A percentile compares a stretch with the other conserved stretches of the same genome.
Evolutionary conservation across 2,113 vertebrate genomes (phyloP).

Genomic region (Phocoena sinus): DNA sequence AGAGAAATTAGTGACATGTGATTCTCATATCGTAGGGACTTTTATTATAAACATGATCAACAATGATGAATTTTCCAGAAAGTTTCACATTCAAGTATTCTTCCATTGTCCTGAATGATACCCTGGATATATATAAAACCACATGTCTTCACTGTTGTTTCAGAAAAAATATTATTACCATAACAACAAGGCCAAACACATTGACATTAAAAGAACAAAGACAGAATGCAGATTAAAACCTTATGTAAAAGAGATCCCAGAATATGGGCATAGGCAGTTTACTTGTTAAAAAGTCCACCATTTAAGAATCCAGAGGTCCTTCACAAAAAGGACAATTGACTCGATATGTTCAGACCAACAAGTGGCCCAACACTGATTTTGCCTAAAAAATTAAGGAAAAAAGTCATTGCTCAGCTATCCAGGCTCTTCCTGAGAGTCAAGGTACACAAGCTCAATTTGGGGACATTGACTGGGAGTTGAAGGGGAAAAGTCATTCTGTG

Average conservation of each 20-base stretch:
- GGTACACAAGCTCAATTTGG: not conserved
- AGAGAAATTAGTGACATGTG: not conserved
- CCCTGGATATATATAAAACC: not conserved
- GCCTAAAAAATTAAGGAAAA: not conserved
- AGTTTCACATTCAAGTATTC: not conserved
- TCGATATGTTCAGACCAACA: not conserved
- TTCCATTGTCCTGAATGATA: not conserved
- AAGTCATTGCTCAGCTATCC: not conserved
- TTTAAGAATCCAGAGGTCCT: not conserved
- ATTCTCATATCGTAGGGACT: not conserved
- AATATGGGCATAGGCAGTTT: not conserved
- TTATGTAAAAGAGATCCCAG: not conserved
- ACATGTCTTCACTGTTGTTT: not conserved
- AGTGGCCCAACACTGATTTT: not conserved
- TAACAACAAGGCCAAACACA: conserved; percentile 29
- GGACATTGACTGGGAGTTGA: not conserved
- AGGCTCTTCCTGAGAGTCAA: not conserved
- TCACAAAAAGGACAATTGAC: not conserved
- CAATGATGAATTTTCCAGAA: conserved; percentile 26
- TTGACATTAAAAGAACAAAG: conserved; percentile 33
- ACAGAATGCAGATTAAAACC: conserved; percentile 37
- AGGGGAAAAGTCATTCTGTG: not conserved
- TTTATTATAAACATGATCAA: not conserved
- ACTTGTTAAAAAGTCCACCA: conserved; percentile 11
- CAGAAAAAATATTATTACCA: conserved; percentile 15